phyloP scores from a whole-genome alignment of 2,888 invertebrate species.

The Philaethria dido region DNA sequence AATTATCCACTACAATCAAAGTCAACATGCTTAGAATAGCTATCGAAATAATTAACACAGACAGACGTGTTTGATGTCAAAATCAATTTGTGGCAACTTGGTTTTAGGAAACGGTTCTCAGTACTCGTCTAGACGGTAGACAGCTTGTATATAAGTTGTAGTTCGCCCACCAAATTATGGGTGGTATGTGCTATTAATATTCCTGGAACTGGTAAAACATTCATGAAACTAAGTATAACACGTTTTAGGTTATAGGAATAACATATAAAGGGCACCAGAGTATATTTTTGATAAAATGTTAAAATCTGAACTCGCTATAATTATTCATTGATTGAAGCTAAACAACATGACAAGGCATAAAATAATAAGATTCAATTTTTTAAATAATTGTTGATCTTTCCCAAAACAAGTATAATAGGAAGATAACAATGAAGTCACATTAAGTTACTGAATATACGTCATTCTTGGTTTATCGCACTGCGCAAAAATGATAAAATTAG shows the following conservation, averaged over 20 bases:
- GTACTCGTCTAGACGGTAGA: conserved; percentile 24
- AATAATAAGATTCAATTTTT: too few species aligned
- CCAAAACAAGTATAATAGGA: too few species aligned
- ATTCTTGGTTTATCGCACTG: too few species aligned
- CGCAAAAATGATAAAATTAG: too few species aligned
- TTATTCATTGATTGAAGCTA: too few species aligned
- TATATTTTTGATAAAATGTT: too few species aligned
- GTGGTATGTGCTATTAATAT: conserved; percentile 20
- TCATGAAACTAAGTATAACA: not conserved
- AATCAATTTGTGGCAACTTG: conserved; percentile 5
- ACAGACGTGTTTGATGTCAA: not conserved
- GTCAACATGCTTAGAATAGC: not conserved
- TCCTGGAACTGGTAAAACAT: conserved; percentile 9
- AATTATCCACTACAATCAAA: conserved; percentile 8
- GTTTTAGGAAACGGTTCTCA: not conserved
- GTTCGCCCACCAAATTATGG: not conserved
- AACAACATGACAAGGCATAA: too few species aligned
- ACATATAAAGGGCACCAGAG: not conserved
- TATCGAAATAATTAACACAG: not conserved
- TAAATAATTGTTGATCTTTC: too few species aligned
- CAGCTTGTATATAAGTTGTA: conserved; percentile 3
- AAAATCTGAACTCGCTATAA: too few species aligned
- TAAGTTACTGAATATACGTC: too few species aligned
- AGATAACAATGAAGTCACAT: too few species aligned
- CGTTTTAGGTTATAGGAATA: not conserved